Conservation (phyloP, 2,113 vertebrate species). For the Heptranchias perlo region DNA sequence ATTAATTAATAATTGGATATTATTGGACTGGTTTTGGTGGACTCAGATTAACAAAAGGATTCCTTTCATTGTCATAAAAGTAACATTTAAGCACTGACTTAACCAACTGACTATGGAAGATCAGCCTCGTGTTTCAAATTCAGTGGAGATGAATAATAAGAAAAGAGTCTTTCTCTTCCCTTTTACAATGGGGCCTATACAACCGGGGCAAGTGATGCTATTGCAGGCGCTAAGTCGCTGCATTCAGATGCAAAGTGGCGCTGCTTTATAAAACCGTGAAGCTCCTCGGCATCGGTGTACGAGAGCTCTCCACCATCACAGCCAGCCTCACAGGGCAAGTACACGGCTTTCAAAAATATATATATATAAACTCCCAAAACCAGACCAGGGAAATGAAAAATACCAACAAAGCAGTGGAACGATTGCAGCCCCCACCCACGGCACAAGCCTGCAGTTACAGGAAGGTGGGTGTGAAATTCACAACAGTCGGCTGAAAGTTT, state of each 20-base stretch:
- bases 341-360: neutral
- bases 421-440: slow-evolving; percentile 49
- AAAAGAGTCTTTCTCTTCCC: neutral
- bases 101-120: neutral
- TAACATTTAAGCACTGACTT: neutral
- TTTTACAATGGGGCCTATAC: neutral
- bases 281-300: slow-evolving; percentile 45
- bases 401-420: slow-evolving; percentile 55
- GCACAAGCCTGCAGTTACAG: slow-evolving; percentile 44
- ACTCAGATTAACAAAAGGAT: neutral
- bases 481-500: too few species aligned
- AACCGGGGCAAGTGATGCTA: slow-evolving; percentile 32
- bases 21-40: neutral
- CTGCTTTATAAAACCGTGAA: slow-evolving; percentile 54
- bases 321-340: slow-evolving; percentile 38
- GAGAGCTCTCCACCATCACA: slow-evolving; percentile 36
- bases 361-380: neutral
- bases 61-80: neutral
- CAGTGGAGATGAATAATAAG: neutral
- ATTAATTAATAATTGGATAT: neutral
- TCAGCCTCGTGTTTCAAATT: slow-evolving; percentile 7
- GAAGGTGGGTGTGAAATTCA: slow-evolving; percentile 27
- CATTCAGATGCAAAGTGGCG: slow-evolving; percentile 70
- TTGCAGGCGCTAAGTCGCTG: slow-evolving; percentile 44
- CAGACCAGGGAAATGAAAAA: slow-evolving; percentile 21